These are phyloP conservation scores for Puffinus mauretanicus DNA, from an alignment of 2,113 vertebrate species.

Conservation along the genomic window DNA sequence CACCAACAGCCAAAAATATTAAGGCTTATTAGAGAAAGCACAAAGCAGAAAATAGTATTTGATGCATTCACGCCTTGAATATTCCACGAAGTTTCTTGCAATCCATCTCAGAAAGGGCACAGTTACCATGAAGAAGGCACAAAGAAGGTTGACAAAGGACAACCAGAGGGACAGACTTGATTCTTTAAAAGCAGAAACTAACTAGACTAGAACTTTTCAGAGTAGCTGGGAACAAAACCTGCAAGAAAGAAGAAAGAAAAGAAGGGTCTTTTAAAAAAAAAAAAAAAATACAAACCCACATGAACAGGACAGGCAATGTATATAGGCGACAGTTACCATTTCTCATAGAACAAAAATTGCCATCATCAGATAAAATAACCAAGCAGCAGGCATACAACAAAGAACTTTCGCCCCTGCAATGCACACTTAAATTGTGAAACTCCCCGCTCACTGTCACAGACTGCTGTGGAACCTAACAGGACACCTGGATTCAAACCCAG, in stretches of 20 bases:
- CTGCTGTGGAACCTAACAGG: neutral
- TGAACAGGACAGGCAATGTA: neutral
- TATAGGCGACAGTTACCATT: neutral
- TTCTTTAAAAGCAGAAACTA: neutral
- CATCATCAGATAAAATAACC: neutral
- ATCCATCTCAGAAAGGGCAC: neutral
- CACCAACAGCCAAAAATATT: neutral
- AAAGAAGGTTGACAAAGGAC: neutral
- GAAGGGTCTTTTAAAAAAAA: neutral
- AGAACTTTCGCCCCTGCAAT: neutral
- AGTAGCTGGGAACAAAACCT: neutral
- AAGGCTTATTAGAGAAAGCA: neutral
- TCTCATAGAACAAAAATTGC: neutral
- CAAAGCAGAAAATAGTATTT: neutral
- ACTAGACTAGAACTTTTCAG: neutral
- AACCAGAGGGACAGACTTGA: neutral
- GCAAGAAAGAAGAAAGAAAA: neutral
- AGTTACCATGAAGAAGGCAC: neutral
- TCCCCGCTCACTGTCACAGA: accelerated
- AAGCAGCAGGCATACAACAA: neutral
- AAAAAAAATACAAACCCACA: neutral
- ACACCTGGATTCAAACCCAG: neutral
- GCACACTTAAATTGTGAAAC: neutral
- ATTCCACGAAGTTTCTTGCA: neutral
- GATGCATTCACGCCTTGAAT: neutral